Evolutionary conservation across 2,888 invertebrate species (phyloP), one percentile per base, ranked within the genome.

Genomic region (Caenorhabditis japonica): DNA sequence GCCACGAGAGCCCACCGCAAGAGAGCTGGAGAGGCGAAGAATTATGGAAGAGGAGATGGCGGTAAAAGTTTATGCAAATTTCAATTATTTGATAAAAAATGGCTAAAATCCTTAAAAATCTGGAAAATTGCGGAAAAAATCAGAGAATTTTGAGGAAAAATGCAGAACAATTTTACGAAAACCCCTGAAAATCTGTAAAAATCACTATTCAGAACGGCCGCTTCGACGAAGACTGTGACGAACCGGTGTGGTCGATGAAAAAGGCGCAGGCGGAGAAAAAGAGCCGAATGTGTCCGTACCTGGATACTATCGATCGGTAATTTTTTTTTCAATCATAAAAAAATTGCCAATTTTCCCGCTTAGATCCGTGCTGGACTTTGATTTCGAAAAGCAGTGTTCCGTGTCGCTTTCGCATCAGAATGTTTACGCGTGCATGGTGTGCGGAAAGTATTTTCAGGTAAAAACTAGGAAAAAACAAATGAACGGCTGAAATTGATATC

Each of bases 341-440:
- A 43, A 51, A 51, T 23, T 10, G 33, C 15, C 23, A 19, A 19
- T 70, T 34, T 70, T 27, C 62, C 38, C 62, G 84, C 87, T 60
- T 83, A 90, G 90, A 56, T 94, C 95, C 84, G 92, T 96, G 73
- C 89, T 99, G 73, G 99, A 99, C 89, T 99, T 99, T 90, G 99
- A 99, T 90, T 99, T 99, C 90, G 99, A 99, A 89, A 99, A 99
- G 88, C 89, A 99, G 23, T 99, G 99, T 88, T 97, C 97, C 0
- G 93, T 99, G 36, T 97, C 97, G 0, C 89, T 99, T 75, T 97
- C 97, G 0, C 92, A 99, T 86, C 95, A 99, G 83, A 99, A 99
- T 91, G 97, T 99, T 33, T 99, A 99, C 88, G 99, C 99, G 7
- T 99, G 99, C 88, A 91, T 99, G 70, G 95, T 99, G 0, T 99